These are phyloP conservation scores for Clangula hyemalis DNA, from an alignment of 2,797 vertebrate species.

Conservation along the genomic window DNA sequence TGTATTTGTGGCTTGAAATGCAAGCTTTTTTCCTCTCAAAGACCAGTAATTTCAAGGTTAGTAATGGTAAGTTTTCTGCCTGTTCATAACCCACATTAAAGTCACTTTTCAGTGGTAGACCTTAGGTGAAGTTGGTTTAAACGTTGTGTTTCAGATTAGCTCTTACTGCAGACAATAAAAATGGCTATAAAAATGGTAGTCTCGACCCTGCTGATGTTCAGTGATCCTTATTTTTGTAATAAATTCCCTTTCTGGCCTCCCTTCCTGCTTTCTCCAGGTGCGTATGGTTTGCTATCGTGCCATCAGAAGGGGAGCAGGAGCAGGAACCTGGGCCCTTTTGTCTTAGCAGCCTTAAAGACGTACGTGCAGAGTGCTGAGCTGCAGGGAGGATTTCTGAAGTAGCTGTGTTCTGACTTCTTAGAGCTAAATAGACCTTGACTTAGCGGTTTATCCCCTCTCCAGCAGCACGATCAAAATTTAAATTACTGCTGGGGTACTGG, in stretches of 20 bases:
- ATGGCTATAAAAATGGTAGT: background rate
- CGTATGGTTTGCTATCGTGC: background rate
- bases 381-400: background rate
- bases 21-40: background rate
- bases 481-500: background rate
- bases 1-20: background rate
- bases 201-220: background rate
- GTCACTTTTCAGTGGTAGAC: background rate
- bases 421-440: background rate
- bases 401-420: background rate
- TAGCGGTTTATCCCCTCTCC: background rate
- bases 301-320: background rate
- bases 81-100: background rate
- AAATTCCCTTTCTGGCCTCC: too few relatives aligned
- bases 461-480: background rate
- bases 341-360: background rate
- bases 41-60: background rate
- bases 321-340: background rate
- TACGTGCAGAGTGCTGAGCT: accelerated
- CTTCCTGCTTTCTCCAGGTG: background rate
- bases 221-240: background rate
- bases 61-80: background rate
- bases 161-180: background rate
- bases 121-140: background rate
- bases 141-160: background rate